Conservation (phyloP, 1,140 invertebrate genomes). For the Drosophila seguyi region DNA sequence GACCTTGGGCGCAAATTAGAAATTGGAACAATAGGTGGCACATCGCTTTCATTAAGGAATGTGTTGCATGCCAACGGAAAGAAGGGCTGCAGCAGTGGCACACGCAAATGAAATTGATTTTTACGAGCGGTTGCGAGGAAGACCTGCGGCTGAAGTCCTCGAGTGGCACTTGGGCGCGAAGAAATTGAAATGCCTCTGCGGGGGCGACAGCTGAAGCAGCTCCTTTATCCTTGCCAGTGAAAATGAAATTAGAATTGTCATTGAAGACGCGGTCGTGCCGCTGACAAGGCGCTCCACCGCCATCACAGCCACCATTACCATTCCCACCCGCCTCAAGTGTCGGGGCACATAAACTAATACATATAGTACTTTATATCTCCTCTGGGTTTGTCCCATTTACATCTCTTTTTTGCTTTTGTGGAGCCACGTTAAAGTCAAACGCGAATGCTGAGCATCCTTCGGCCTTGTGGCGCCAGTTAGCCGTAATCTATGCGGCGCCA, state of each 20-base stretch:
- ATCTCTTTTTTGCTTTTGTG: slow-evolving; percentile 46
- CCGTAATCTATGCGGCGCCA: slow-evolving; percentile 76
- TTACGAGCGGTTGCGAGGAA: slow-evolving; percentile 62
- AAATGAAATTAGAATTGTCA: slow-evolving; percentile 83
- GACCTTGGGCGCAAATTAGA: slow-evolving; percentile 76
- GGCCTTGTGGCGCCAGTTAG: slow-evolving; percentile 73
- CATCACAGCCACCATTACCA: slow-evolving; percentile 6
- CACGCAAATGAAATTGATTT: slow-evolving; percentile 77
- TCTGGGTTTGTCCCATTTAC: slow-evolving; percentile 53
- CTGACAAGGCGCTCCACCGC: slow-evolving; percentile 54
- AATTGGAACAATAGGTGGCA: slow-evolving; percentile 79
- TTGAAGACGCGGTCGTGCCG: slow-evolving; percentile 57
- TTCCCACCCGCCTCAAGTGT: slow-evolving; percentile 1
- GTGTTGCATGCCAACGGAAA: slow-evolving; percentile 70
- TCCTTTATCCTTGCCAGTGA: slow-evolving; percentile 53
- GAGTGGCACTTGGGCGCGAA: slow-evolving; percentile 71
- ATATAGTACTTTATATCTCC: slow-evolving; percentile 11
- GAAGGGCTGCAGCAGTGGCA: slow-evolving; percentile 56
- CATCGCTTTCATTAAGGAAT: slow-evolving; percentile 76
- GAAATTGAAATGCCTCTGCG: slow-evolving; percentile 74
- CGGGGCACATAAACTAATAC: slow-evolving; percentile 56
- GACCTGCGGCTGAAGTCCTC: slow-evolving; percentile 63
- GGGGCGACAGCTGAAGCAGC: slow-evolving; percentile 39
- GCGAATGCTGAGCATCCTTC: slow-evolving; percentile 21
- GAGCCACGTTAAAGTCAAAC: slow-evolving; percentile 60